A percentile compares a stretch with the other conserved stretches of the same genome.
phyloP scores from a whole-genome alignment of 2,888 invertebrate genomes.

The Meandrusa payeni region DNA sequence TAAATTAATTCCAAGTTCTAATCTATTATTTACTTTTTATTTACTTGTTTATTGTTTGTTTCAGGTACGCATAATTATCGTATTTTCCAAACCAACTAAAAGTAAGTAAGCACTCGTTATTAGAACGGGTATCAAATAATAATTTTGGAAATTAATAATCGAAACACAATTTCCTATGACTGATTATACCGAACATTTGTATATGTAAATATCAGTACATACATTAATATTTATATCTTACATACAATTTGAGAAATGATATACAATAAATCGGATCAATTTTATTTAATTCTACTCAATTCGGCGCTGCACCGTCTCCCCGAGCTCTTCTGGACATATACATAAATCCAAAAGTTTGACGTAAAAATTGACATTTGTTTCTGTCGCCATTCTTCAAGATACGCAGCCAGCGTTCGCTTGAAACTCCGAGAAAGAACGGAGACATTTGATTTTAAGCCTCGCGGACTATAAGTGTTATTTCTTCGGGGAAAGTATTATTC shows the following conservation, averaged over 20 bases:
- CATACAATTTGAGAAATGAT: too few species aligned
- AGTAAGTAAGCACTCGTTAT: slow-evolving; percentile 10
- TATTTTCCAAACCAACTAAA: neutral
- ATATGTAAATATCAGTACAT: too few species aligned
- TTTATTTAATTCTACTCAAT: slow-evolving; percentile 5
- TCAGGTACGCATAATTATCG: slow-evolving; percentile 33
- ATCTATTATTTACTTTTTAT: slow-evolving; percentile 19
- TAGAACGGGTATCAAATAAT: too few species aligned
- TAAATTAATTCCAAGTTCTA: too few species aligned
- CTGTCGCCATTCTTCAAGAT: slow-evolving; percentile 58
- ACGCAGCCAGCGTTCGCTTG: slow-evolving; percentile 50
- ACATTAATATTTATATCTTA: too few species aligned
- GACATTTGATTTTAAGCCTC: slow-evolving; percentile 81
- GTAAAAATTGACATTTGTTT: slow-evolving; percentile 52
- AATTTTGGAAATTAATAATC: too few species aligned
- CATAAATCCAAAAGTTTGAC: slow-evolving; percentile 36
- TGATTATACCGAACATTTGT: too few species aligned
- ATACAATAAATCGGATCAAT: too few species aligned
- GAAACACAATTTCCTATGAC: too few species aligned
- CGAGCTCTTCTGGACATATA: slow-evolving; percentile 9
- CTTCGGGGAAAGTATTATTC: slow-evolving; percentile 78
- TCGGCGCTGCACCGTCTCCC: neutral
- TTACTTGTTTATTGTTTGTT: slow-evolving; percentile 28
- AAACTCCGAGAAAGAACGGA: slow-evolving; percentile 62
- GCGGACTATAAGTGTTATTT: slow-evolving; percentile 80